Evolutionary conservation across 2,113 vertebrate genomes (phyloP), one percentile per base, ranked within the genome.

Genomic region (Maccullochella peelii): DNA sequence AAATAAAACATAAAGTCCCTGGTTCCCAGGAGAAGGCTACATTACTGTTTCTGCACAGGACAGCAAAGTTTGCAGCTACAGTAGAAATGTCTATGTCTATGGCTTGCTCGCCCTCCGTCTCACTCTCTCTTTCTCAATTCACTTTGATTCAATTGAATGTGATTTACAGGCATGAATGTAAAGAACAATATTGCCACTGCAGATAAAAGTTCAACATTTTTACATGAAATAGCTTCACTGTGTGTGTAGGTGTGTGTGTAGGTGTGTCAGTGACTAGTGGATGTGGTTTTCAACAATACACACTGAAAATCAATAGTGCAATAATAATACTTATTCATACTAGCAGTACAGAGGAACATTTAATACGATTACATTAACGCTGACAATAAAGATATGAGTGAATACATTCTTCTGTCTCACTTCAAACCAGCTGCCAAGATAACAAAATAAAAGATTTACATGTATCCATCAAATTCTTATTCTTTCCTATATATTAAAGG

Each of bases 1-100:
- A 96, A 97, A 96, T 97, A 96, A 97, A 97, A 97, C 96, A 96
- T 96, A 88, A 95, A 95, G 88, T 90, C 94, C 79, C 49, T 18
- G 55, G 76, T 77, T 92, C 92, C 88, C 90, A 79, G 62, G 91
- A 93, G 91, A 77, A 90, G 77, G 62, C 82, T 85, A 84, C 88
- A 93, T 94, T 94, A 93, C 79, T 84, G 82, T 94, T 94, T 94
- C 91, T 94, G 93, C 94, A 92, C 86, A 91, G 92, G 92, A 89
- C 91, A 91, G 94, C 93, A 93, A 89, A 92, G 87, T 86, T 88
- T 88, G 81, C 81, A 86, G 77, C 77, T 80, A 58, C 59, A 70
- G 40, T 65, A 30, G 78, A 50, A 62, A 79, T 20, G 30, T 65
- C 70, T 74, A 50, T 69, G 58, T 78, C 79, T 68, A 16, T 44